Conservation (phyloP, 2,888 invertebrate species). For the Cylindroiulus punctatus region DNA sequence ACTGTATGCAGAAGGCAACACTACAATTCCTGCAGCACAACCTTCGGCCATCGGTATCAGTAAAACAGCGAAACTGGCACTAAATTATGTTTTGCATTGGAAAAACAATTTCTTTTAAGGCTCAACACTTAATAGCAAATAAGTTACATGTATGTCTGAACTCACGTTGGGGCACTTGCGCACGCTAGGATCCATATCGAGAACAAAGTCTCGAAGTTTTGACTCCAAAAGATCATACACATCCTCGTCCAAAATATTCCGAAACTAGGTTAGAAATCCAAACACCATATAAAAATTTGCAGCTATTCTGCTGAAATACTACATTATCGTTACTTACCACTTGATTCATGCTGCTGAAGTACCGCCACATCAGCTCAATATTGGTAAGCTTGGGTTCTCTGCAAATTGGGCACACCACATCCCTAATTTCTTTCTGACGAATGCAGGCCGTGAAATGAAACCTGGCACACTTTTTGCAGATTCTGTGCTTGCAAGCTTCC, state of each 20-base stretch:
- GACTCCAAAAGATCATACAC: background rate
- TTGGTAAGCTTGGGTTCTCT: background rate
- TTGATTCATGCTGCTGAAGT: background rate
- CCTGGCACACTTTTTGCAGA: background rate
- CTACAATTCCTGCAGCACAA: conserved; percentile 26
- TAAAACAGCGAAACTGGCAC: background rate
- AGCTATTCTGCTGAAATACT: background rate
- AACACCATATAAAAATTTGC: background rate
- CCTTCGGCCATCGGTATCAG: background rate
- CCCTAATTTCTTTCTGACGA: background rate
- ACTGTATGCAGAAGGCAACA: background rate
- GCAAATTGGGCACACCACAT: background rate
- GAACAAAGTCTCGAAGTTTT: background rate
- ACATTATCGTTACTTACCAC: background rate
- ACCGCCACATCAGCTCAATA: background rate
- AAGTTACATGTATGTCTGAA: background rate
- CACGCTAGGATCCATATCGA: background rate
- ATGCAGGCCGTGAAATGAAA: background rate
- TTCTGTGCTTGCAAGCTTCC: background rate
- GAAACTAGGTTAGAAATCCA: background rate
- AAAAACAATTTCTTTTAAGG: background rate
- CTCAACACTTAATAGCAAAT: background rate
- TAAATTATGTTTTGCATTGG: background rate
- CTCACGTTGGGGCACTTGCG: conserved; percentile 11
- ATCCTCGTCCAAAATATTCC: background rate